Conservation (phyloP, 2,888 invertebrate species). For the Callyntrura guangdongensis region DNA sequence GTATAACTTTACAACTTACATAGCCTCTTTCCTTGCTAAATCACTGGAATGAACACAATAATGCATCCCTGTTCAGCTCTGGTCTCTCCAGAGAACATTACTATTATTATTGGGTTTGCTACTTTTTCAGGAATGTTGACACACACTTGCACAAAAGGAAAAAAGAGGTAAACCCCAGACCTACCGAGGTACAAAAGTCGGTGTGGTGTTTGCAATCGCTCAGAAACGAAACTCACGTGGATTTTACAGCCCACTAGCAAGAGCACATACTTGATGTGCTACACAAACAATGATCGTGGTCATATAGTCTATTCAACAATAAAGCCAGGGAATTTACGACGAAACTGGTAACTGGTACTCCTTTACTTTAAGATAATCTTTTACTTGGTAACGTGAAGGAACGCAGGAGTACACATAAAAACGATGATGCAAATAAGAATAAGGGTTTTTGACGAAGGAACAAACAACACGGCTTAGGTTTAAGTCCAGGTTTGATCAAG, state of each 20-base stretch:
- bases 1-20: slow-evolving; percentile 2
- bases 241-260: slow-evolving; percentile 38
- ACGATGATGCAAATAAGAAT: slow-evolving; percentile 24
- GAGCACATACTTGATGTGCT: not conserved
- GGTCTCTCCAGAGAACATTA: slow-evolving; percentile 2
- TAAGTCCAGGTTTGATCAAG: not conserved
- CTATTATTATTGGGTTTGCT: slow-evolving; percentile 36
- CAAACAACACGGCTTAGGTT: slow-evolving; percentile 28
- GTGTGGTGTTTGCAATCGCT: not conserved
- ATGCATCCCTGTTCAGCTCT: not conserved
- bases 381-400: not conserved
- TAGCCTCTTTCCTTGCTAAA: slow-evolving; percentile 45
- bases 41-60: slow-evolving; percentile 52
- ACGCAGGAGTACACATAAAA: not conserved
- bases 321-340: slow-evolving; percentile 5
- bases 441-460: slow-evolving; percentile 26
- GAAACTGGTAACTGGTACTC: not conserved
- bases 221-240: slow-evolving; percentile 44
- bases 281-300: not conserved
- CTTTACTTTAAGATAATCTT: not conserved
- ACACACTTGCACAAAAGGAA: not conserved
- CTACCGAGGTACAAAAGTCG: too few species aligned
- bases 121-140: slow-evolving; percentile 9
- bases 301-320: slow-evolving; percentile 1
- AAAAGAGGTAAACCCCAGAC: slow-evolving; percentile 19